Percentiles rank a stretch among this genome's conserved stretches.
phyloP scores from a whole-genome alignment of 2,113 vertebrate genomes.

The Sisor rabdophorus region DNA sequence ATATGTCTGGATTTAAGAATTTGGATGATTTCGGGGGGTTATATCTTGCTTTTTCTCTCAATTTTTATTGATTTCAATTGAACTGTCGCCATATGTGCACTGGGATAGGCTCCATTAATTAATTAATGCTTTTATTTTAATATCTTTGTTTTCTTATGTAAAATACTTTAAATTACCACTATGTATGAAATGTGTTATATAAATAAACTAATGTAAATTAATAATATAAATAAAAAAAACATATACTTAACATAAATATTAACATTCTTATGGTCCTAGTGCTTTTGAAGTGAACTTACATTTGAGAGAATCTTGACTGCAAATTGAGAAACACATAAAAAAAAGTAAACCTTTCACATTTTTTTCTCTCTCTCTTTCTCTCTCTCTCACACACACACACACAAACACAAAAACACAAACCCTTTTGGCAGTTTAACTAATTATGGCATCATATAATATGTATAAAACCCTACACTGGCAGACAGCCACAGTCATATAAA shows the following conservation, averaged over 20 bases:
- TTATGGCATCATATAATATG: neutral
- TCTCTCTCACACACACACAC: neutral
- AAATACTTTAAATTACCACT: neutral
- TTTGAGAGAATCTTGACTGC: neutral
- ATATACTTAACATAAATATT: too few species aligned
- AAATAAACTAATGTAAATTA: neutral
- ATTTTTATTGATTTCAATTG: too few species aligned
- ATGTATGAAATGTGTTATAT: neutral
- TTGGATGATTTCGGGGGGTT: neutral
- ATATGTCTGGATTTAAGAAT: neutral
- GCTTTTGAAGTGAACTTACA: neutral
- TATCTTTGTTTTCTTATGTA: too few species aligned
- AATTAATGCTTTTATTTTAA: neutral
- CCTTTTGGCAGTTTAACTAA: neutral
- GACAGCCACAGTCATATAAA: neutral
- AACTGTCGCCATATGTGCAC: too few species aligned
- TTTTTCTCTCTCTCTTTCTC: too few species aligned
- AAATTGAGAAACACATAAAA: neutral
- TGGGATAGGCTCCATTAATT: too few species aligned
- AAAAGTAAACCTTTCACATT: neutral
- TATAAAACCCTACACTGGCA: neutral
- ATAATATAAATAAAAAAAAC: too few species aligned
- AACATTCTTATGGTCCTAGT: neutral
- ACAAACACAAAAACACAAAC: neutral
- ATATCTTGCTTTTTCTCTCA: too few species aligned